Percentiles rank a stretch among this genome's conserved stretches.
These are phyloP conservation scores for Drosophila ohnishii DNA, from an alignment of 1,140 invertebrate species.

Conservation along the genomic window DNA sequence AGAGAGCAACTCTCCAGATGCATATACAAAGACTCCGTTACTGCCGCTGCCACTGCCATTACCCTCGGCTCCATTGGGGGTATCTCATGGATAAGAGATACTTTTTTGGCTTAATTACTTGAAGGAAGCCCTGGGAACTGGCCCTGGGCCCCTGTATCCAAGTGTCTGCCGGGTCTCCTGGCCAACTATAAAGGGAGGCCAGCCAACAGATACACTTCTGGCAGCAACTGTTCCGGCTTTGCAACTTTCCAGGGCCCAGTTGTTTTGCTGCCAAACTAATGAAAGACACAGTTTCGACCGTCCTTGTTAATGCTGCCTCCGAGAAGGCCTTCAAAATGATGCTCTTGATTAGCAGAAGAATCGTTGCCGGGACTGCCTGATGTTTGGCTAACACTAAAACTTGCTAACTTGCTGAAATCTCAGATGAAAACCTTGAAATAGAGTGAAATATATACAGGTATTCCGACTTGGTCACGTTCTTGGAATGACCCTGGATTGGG, in stretches of 20 bases:
- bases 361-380: background rate
- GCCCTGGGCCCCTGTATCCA: constrained; percentile 12
- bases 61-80: constrained; percentile 3
- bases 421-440: too few species aligned
- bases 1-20: constrained; percentile 50
- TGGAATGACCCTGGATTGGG: background rate
- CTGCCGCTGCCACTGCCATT: constrained; percentile 3
- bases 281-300: constrained; percentile 9
- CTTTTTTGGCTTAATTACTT: constrained; percentile 68
- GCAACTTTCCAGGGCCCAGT: constrained; percentile 5
- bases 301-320: background rate
- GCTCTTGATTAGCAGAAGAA: background rate
- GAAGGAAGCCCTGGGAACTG: constrained; percentile 20
- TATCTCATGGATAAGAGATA: constrained; percentile 57
- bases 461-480: background rate
- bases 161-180: constrained; percentile 23
- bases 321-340: background rate
- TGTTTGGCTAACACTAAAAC: too few species aligned
- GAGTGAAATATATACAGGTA: background rate
- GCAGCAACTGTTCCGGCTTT: constrained; percentile 7
- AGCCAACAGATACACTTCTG: constrained; percentile 14
- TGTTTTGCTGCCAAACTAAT: constrained; percentile 16
- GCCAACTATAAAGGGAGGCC: constrained; percentile 45
- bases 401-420: background rate
- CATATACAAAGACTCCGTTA: constrained; percentile 43